Evolutionary conservation across 2,113 vertebrate genomes (phyloP).

Genomic region (Sturnira hondurensis): DNA sequence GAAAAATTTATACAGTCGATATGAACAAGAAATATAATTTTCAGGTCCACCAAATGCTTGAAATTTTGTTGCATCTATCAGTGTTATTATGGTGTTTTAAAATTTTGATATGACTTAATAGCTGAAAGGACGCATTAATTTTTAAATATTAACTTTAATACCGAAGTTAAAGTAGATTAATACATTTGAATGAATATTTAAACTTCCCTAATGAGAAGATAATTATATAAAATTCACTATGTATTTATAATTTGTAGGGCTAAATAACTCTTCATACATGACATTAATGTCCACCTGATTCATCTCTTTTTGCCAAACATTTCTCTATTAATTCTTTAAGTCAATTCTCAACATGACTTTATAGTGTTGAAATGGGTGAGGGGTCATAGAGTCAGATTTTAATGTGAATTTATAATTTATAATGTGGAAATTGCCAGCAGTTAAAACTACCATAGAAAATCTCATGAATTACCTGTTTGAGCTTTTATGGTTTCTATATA

Average conservation of each 20-base stretch:
- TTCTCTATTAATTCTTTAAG: not conserved
- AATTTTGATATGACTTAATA: slow-evolving; percentile 13
- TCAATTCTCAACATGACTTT: not conserved
- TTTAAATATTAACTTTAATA: slow-evolving; percentile 56
- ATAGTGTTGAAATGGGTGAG: not conserved
- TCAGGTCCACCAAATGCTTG: not conserved
- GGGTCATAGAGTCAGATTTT: not conserved
- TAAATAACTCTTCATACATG: not conserved
- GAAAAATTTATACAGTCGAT: not conserved
- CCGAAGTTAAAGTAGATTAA: slow-evolving; percentile 32
- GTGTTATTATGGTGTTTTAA: not conserved
- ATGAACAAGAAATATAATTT: not conserved
- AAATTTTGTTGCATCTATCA: not conserved
- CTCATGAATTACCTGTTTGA: not conserved
- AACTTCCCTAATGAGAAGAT: slow-evolving; percentile 4
- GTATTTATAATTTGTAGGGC: slow-evolving; percentile 25
- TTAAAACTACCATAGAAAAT: not conserved
- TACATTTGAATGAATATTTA: slow-evolving; percentile 44
- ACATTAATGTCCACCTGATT: not conserved
- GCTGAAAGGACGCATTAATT: slow-evolving; percentile 16
- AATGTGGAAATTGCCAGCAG: not conserved
- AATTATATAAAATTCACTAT: slow-evolving; percentile 16
- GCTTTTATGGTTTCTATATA: not conserved
- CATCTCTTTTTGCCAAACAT: not conserved
- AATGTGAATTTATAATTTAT: not conserved